Base-by-base conservation (phyloP, 2,113 vertebrate genomes). In the Prionailurus bengalensis region DNA sequence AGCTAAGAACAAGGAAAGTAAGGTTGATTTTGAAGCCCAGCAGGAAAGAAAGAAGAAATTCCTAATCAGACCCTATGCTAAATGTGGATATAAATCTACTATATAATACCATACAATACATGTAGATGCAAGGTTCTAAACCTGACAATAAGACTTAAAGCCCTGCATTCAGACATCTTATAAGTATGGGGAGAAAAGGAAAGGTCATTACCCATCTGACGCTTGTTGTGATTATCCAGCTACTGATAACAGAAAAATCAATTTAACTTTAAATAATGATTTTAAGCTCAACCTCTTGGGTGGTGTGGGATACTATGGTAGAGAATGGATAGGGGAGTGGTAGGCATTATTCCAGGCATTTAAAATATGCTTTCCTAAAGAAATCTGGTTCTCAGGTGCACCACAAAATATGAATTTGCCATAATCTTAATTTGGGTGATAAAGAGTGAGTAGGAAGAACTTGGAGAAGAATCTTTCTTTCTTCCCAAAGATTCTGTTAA, bases 11-110 rank as follows among this genome's bases (percentile, higher is more conserved):
- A 10, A 93, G 53, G 48, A n/a, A 85, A 83, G 89, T 7, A 85
- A 89, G 6, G 51, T 27, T 12, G 36, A 81, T 81, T 95, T 71
- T 97, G 79, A 96, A 96, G 84, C 9, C 36, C 48, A 84, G 63
- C 2, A 93, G 53, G 31, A 82, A 89, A 89, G n/a, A 85, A 88
- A 61, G 65, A 68, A 66, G 71, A 97, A 86, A 96, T 79, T 58
- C 68, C 15, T 48, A 48, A 79, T 71, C 53, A 89, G 61, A 82
- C 7, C 1, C 45, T 25, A 58, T 1, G 7, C 12, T 76, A 17
- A 3, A 65, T 39, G 13, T 33, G 78, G 31, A 70, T 45, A 29
- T n/a, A 80, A 83, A 36, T 45, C 61, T 95, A 74, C 53, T n/a
- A 73, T 31, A 66, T 1, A 53, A 16, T 48, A 39, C 58, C 42